phyloP scores from a whole-genome alignment of 2,888 invertebrate species.

The Allolobophora icterica region DNA sequence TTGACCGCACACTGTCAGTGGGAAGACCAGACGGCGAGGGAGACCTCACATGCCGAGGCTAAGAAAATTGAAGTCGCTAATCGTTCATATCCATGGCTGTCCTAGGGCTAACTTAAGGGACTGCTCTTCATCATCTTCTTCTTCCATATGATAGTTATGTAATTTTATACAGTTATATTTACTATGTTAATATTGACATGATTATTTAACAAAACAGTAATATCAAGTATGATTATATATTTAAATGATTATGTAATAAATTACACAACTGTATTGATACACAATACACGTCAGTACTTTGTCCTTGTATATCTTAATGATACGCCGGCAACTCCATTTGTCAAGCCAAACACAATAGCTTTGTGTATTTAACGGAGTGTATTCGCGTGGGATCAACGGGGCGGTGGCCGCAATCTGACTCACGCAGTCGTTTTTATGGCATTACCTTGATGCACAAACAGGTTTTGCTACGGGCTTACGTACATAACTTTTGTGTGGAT shows the following conservation, averaged over 20 bases:
- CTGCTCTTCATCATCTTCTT: no score
- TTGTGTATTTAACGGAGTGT: not conserved
- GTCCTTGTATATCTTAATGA: not conserved
- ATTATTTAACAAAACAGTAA: not conserved
- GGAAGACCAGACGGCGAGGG: no score
- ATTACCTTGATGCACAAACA: no score
- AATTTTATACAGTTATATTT: no score
- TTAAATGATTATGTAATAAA: not conserved
- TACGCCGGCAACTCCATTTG: not conserved
- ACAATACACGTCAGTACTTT: not conserved
- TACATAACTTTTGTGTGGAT: not conserved
- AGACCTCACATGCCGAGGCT: no score
- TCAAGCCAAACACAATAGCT: not conserved
- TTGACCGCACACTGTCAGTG: no score
- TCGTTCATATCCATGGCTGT: no score
- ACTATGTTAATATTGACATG: no score
- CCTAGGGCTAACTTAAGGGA: no score
- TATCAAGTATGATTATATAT: not conserved
- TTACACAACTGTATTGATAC: not conserved
- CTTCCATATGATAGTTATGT: no score
- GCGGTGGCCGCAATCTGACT: not conserved
- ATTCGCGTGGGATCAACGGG: not conserved
- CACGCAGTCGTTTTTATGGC: not conserved
- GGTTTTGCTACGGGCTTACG: not conserved
- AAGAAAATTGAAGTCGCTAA: no score